Evolutionary conservation across 2,113 vertebrate species (phyloP).

Genomic region (Sceloporus tristichus): DNA sequence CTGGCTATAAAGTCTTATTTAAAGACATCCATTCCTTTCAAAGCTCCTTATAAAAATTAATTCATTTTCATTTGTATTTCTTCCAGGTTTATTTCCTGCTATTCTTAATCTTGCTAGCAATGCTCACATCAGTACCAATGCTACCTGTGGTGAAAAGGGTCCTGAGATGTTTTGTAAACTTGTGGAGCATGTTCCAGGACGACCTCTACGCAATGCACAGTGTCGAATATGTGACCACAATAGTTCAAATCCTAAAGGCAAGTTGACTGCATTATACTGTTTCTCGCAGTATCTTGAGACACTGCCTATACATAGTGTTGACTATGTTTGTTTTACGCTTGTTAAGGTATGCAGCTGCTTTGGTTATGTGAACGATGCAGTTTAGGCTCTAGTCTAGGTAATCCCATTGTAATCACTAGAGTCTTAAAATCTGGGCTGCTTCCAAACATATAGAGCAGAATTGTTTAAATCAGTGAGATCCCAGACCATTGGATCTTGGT

Average conservation of each 20-base stretch:
- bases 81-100: conserved; percentile 92
- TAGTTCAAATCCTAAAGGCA: conserved; percentile 88
- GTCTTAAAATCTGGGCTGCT: neutral
- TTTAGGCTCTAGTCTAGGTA: neutral
- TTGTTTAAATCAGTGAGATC: neutral
- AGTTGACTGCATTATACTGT: conserved; percentile 35
- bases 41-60: fast-evolving
- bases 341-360: neutral
- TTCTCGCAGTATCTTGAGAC: neutral
- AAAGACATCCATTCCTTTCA: neutral
- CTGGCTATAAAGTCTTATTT: neutral
- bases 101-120: conserved; percentile 95
- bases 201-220: conserved; percentile 88
- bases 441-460: neutral
- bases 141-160: conserved; percentile 90
- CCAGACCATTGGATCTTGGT: neutral
- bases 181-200: conserved; percentile 93
- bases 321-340: neutral
- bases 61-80: neutral
- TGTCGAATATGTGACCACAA: conserved; percentile 87
- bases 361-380: neutral
- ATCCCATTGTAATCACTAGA: neutral
- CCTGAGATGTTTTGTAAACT: conserved; percentile 96
- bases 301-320: neutral
- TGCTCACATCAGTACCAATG: conserved; percentile 89